Evolutionary conservation across 2,888 invertebrate genomes (phyloP), one percentile per base, ranked within the genome.

Genomic region (Dicroscelio sp.): DNA sequence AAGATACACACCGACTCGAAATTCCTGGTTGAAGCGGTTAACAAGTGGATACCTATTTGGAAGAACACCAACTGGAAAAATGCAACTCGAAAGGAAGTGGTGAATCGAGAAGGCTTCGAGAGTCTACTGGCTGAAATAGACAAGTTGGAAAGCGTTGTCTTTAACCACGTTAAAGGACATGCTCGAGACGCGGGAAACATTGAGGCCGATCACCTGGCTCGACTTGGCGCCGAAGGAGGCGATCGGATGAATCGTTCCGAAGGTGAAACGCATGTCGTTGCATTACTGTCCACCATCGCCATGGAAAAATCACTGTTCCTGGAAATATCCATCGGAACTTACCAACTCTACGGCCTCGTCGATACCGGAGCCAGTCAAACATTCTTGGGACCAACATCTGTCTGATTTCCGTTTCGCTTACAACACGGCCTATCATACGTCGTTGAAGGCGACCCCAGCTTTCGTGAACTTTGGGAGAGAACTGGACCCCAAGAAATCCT

Each of bases 371-470:
- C n/a, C n/a, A n/a, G n/a, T n/a, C n/a, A n/a, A n/a, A n/a, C n/a
- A n/a, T n/a, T n/a, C n/a, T n/a, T n/a, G n/a, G n/a, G 94, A 95
- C 60, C 6, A 65, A 10, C 82, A 94, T 31, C 35, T 95, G 1
- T 31, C 88, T 0, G 88, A 94, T 33, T 86, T 95, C 63, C 38
- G 76, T 5, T 80, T 80, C 23, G 80, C 80, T 31, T 80, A 80
- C 33, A 80, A 80, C 27, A 67, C 80, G 1, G 69, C 86, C 1
- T 17, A 35, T 20, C 87, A 80, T 67, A 52, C 31, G 14, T n/a
- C 71, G 1, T n/a, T n/a, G n/a, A n/a, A n/a, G n/a, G n/a, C n/a
- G n/a, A n/a, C n/a, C n/a, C n/a, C n/a, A n/a, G n/a, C n/a, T n/a
- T n/a, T n/a, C n/a, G n/a, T n/a, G n/a, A n/a, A n/a, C n/a, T n/a